A percentile compares a stretch with the other conserved stretches of the same genome.
These are phyloP conservation scores for Indicator indicator DNA, from an alignment of 2,113 vertebrate genomes.

Conservation along the genomic window DNA sequence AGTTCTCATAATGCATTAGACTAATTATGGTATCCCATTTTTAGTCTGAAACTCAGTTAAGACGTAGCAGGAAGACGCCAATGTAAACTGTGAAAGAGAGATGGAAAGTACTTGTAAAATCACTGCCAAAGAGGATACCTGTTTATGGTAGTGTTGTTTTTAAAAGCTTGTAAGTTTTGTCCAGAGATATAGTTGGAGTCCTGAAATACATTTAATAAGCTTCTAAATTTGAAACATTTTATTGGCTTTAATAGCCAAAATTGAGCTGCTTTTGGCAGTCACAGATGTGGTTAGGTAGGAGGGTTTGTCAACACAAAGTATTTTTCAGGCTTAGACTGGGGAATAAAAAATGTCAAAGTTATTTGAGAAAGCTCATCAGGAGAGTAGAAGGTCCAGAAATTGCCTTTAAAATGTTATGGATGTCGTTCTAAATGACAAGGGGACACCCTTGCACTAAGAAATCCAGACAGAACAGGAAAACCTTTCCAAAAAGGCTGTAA, in stretches of 20 bases:
- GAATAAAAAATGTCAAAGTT: slow-evolving; percentile 2
- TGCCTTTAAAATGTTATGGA: slow-evolving; percentile 32
- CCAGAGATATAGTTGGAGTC: neutral
- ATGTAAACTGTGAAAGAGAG: neutral
- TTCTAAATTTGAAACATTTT: neutral
- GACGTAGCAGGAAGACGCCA: neutral
- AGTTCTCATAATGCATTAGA: neutral
- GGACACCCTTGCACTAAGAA: neutral
- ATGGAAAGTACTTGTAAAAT: neutral
- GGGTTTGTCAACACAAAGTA: neutral
- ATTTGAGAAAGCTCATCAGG: neutral
- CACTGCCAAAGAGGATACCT: neutral
- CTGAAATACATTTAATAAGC: neutral
- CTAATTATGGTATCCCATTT: neutral
- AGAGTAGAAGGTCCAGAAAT: neutral
- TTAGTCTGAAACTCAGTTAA: neutral
- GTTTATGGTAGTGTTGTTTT: neutral
- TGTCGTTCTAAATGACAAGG: slow-evolving; percentile 7
- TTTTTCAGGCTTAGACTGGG: neutral
- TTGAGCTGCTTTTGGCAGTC: neutral
- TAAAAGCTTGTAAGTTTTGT: neutral
- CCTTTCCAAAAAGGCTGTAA: neutral
- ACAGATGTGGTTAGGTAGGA: neutral
- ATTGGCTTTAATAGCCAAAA: neutral
- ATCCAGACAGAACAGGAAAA: neutral